Evolutionary conservation across 2,888 invertebrate species (phyloP), one percentile per base, ranked within the genome.

Genomic region (Dryomyza anilis): DNA sequence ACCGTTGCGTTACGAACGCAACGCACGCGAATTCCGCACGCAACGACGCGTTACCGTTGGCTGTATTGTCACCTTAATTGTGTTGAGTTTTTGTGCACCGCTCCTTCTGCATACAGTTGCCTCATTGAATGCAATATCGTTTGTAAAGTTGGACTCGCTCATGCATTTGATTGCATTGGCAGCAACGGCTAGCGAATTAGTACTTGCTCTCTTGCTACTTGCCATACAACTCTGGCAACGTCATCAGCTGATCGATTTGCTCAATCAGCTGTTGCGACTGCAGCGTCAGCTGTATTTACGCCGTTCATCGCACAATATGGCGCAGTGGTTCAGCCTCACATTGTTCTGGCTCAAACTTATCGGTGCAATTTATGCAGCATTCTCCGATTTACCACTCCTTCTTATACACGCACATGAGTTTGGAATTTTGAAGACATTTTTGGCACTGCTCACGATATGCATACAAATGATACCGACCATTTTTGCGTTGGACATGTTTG

Each of bases 1-100:
- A 21, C 81, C 78, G 1, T n/a, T 57, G 12, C 43, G 43, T 10
- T 57, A 27, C n/a, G 16, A 57, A n/a, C 23, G 16, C 25, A n/a
- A 12, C 7, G 27, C 7, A n/a, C 43, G 27, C 27, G 27, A 43
- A 7, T 67, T 70, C 21, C 48, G 14, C 25, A 61, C 61, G 43
- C 45, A 68, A 3, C 3, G 23, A 1, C 3, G 23, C 2, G 65
- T 66, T 6, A 64, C 69, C 10, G 12, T 62, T 8, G 33, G 56
- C 19, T 63, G 67, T 27, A 30, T 63, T 50, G 60, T 45, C 23
- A 55, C 63, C 27, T 67, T 65, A 36, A 23, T 66, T 7, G 58
- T 57, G 10, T 58, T 66, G 29, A 57, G 48, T 33, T 29, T 63
- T 12, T 29, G 53, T n/a, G 63, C 66, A 2, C 70, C 70, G 2